Evolutionary conservation across 2,888 invertebrate species (phyloP), one percentile per base, ranked within the genome.

Genomic region (Fragum sueziense): DNA sequence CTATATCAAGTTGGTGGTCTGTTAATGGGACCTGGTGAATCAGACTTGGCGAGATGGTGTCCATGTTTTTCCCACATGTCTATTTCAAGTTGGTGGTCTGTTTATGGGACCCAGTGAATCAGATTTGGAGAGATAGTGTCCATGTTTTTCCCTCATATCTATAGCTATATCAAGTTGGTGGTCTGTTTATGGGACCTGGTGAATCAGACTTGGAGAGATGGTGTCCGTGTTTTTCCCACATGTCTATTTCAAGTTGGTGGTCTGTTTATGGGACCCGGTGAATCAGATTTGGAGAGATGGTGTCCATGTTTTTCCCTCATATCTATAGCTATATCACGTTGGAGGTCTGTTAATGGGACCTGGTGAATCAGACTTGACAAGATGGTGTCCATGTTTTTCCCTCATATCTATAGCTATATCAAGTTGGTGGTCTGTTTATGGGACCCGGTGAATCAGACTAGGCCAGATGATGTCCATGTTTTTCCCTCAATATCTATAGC

Each of bases 41-140:
- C 89, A 17, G 88, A 88, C 70, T 89, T 88, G 17, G 84, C 77
- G 0, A 89, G 78, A 71, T 90, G 89, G 54, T 86, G 80, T 41
- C 97, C 97, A 92, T 96, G 96, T 91, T 96, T 96, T 91, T 97
- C 97, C 96, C 97, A 97, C 86, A 96, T 94, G 89, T 97, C 97
- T 7, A 97, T 96, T 78, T 79, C 78, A 85, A 14, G 80, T 76
- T 11, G 86, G 88, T 17, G 84, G 76, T 68, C 81, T 76, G 31
- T 84, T 85, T 20, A 80, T 61, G 14, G 82, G 85, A 33, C 79
- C 79, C 1, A 88, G 90, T n/a, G 87, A 89, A 65, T 88, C 89
- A 17, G 87, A 87, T 70, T 89, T 88, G 14, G 84, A 75, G 0
- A 89, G 79, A 71, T 89, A 89, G 57, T 86, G 79, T 37, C 97